Base-by-base conservation (phyloP, 2,113 vertebrate genomes). In the Narcine bancroftii region DNA sequence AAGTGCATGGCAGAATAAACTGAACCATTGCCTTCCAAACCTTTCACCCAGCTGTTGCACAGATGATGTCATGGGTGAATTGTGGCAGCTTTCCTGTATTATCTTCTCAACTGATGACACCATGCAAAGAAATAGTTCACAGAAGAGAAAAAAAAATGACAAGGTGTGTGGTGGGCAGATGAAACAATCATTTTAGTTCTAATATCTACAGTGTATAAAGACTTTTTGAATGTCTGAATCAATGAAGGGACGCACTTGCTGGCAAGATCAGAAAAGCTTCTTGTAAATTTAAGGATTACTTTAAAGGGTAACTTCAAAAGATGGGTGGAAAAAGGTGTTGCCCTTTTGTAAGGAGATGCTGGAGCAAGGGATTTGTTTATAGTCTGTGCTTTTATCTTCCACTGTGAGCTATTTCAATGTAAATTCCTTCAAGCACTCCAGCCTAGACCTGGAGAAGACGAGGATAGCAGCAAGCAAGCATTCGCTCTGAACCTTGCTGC, bases 401-500 rank as follows among this genome's bases (percentile, higher is more conserved):
- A 60, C 93, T 87, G 73, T 39, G 50, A 92, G 92, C 85, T 92
- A 92, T 93, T 93, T 93, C 83, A 77, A 93, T 92, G 92, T 92
- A 93, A 93, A 93, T 92, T 77, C 47, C 89, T 92, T n/a, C 50
- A 73, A 89, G 29, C 76, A 63, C 66, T 92, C 87, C 39, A 93
- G 75, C 81, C 33, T 42, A 85, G 65, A 79, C 45, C 60, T 71
- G 87, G 83, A 91, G 72, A 91, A 92, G 77, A 91, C 77, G 92
- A 75, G 92, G 92, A 76, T 76, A 92, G 56, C 92, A 77, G 63
- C 72, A 91, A 92, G 60, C 92, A 71, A 93, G 71, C 92, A 79
- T 92, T 94, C 85, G 26, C 89, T 69, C 89, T 69, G 89, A 91
- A 91, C 89, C 89, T 93, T 93, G 89, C 93, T 92, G 92, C 69